Percentiles rank a stretch among this genome's conserved stretches.
These are phyloP conservation scores for Corbicula japonica DNA, from an alignment of 2,888 invertebrate species.

Conservation along the genomic window DNA sequence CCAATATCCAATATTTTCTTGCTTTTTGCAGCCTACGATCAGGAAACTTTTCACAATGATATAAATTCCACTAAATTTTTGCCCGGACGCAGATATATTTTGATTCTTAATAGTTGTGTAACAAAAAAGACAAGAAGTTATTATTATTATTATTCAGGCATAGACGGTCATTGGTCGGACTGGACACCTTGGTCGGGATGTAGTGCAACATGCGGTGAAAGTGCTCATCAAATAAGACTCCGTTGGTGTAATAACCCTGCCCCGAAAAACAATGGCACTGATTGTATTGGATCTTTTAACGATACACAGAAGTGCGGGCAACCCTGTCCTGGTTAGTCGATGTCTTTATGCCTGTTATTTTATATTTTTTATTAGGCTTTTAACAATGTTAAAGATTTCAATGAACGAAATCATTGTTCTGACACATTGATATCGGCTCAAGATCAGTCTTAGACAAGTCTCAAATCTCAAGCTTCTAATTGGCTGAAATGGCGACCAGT, in stretches of 20 bases:
- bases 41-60: background rate
- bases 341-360: background rate
- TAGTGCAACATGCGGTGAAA: conserved; percentile 13
- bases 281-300: conserved; percentile 4
- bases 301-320: too few species aligned
- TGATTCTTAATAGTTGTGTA: too few species aligned
- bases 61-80: background rate
- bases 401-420: background rate
- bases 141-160: background rate
- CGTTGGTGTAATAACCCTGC: conserved; percentile 32
- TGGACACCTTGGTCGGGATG: conserved; percentile 40
- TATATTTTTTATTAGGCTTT: background rate
- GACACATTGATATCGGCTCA: background rate
- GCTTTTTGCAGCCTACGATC: too few species aligned
- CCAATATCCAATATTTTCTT: too few species aligned
- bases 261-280: conserved; percentile 18
- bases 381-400: background rate
- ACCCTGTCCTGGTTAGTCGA: too few species aligned
- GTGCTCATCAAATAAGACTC: conserved; percentile 15
- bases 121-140: too few species aligned
- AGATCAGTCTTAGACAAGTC: too few species aligned
- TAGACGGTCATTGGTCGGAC: conserved; percentile 24
- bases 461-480: too few species aligned
- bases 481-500: too few species aligned
- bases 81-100: background rate